A percentile compares a stretch with the other conserved stretches of the same genome.
Conservation (phyloP, 2,113 vertebrate species). For the Varanus salvator region DNA sequence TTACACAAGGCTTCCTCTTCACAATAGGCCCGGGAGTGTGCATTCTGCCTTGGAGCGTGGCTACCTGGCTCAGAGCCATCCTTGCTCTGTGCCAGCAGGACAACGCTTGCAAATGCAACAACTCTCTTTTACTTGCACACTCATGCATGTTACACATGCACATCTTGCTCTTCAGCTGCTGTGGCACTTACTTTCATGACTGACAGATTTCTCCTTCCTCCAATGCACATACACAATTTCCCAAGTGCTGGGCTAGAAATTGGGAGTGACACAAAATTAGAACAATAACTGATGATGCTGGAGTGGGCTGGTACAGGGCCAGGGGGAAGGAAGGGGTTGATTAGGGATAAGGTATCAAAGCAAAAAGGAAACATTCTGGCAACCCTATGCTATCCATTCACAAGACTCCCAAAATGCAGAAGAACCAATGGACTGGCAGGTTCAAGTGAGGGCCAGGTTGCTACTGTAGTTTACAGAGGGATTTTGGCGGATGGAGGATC, state of each 20-base stretch:
- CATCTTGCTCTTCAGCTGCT: not conserved
- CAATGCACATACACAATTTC: not conserved
- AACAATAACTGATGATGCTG: not conserved
- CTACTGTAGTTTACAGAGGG: not conserved
- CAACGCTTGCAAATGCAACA: not conserved
- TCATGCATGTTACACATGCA: not conserved
- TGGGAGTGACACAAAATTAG: not conserved
- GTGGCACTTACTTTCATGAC: too few relatives aligned
- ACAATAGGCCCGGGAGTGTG: slow-evolving; percentile 12
- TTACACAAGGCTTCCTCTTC: slow-evolving; percentile 20
- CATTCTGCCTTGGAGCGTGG: slow-evolving; percentile 21
- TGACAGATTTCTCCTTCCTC: too few relatives aligned
- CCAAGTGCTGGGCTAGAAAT: not conserved
- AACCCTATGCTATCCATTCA: not conserved
- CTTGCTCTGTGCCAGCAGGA: not conserved
- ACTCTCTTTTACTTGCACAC: not conserved
- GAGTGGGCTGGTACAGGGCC: not conserved
- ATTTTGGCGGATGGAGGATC: not conserved
- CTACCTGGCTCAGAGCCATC: slow-evolving; percentile 37
- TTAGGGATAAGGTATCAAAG: not conserved
- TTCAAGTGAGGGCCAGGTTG: not conserved
- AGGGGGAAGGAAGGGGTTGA: too few relatives aligned
- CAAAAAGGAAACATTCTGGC: not conserved
- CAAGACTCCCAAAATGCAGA: not conserved
- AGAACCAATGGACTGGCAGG: not conserved